Percentiles rank a stretch among this genome's conserved stretches.
Conservation (phyloP, 2,113 vertebrate genomes). For the Gopherus evgoodei region DNA sequence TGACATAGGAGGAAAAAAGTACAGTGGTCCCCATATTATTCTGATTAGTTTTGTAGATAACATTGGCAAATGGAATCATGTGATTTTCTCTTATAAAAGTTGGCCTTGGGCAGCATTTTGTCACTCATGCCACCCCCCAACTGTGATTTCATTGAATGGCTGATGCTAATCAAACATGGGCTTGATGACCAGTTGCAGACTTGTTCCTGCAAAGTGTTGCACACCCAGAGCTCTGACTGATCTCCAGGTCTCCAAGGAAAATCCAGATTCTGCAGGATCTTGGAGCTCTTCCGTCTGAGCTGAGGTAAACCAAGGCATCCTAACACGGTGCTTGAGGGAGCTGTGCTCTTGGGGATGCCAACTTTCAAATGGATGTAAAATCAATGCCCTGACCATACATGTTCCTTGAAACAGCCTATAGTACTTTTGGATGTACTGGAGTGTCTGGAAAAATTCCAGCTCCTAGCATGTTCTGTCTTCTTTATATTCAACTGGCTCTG, state of each 20-base stretch:
- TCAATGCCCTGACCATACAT: background rate
- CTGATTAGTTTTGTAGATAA: background rate
- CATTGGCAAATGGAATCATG: background rate
- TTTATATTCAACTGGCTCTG: background rate
- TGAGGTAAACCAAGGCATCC: background rate
- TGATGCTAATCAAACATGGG: background rate
- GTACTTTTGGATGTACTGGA: background rate
- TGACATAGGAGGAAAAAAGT: background rate
- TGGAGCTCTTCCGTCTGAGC: background rate
- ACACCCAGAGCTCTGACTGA: background rate
- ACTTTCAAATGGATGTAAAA: background rate
- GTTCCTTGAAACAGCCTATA: background rate
- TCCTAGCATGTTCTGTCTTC: background rate
- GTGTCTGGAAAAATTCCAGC: background rate
- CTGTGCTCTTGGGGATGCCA: background rate
- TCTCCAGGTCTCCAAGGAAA: background rate
- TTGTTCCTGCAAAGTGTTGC: background rate
- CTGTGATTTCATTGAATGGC: background rate
- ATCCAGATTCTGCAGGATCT: background rate
- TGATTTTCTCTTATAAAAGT: background rate
- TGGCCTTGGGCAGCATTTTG: background rate
- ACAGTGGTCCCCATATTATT: background rate
- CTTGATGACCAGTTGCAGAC: background rate
- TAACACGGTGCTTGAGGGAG: rapidly evolving
- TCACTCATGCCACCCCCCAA: background rate